Base-by-base conservation (phyloP, 2,113 vertebrate genomes). In the Etia nguti region DNA sequence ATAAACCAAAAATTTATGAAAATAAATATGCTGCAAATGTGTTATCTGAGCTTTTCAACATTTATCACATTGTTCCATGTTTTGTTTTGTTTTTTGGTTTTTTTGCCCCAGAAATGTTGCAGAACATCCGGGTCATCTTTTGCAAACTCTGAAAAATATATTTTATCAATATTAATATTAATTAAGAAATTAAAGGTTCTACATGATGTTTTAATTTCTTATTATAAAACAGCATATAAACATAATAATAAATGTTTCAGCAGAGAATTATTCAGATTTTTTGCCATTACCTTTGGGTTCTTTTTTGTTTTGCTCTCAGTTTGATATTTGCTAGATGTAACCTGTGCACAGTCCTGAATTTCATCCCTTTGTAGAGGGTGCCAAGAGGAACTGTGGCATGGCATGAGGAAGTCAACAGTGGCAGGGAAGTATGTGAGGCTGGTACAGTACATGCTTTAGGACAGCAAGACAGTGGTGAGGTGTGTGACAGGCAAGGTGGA, bases 401-500 rank as follows among this genome's bases (percentile, higher is more conserved):
- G 5, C 22, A 73, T 46, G 68, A 73, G 68, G 68, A 73, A 73
- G 15, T 46, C 22, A 46, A 41, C 3, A 73, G 68, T 73, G 68
- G 38, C 68, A 46, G 8, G 65, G 38, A 43, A 70, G 13, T 73
- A 46, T 46, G 2, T 73, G 41, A 73, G 13, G 68, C 22, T 73
- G 68, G 41, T 73, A 41, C 41, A 2, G 1, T 26, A 46, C 41
- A 18, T 46, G 43, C 18, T 15, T 26, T 15, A 46, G 38, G 13
- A 46, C 68, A 73, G 41, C 41, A 26, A 6, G 22, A 10, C 41
- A 73, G 68, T 46, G 41, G 3, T 46, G 38, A 46, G 41, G 13
- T 73, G 38, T 70, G 36, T 46, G 13, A 13, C 18, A 73, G 68
- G 22, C 11, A 68, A 68, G 7, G 22, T 24, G 62, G 62, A 70